Evolutionary conservation across 1,140 invertebrate genomes (phyloP), one percentile per base, ranked within the genome.

Genomic region (Drosophila santomea): DNA sequence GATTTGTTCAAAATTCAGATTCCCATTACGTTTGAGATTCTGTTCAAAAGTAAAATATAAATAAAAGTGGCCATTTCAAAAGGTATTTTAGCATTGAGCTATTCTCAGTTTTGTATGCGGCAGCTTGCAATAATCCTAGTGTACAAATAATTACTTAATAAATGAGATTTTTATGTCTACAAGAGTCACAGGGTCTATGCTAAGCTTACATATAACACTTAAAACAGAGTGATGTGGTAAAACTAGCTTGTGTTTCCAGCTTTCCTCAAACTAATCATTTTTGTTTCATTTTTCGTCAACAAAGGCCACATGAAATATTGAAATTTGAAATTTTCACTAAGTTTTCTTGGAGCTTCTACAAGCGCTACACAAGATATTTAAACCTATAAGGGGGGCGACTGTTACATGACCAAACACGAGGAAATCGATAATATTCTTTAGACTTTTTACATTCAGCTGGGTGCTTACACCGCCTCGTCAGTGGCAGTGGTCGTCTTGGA

Each of bases 301-400:
- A 77, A 86, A 86, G 83, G 83, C 83, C 83, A 88, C 83, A 83
- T 83, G 83, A 86, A 86, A 79, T 83, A 80, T 83, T 74, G 79
- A 86, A 88, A 88, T 79, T 75, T 56, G 41, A 76, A 83, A 77
- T 82, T 86, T 83, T 61, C 75, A 61, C 60, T 60, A 66, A 66
- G 47, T 51, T 75, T 68, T 69, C 36, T 51, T 51, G 52, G 56
- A 51, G 61, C 69, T 59, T 35, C 44, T 45, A 57, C 35, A 17
- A 38, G 67, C 59, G 45, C 17, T 17, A 17, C 17, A 17, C 45
- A 14, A 32, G 56, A 48, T 56, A 62, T 44, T 45, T 55, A 62
- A 80, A 82, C 52, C 61, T 68, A 79, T 50, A 52, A 60, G 54
- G 66, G 66, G 74, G 50, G 59, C 50, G 56, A 62, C 52, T 62